Conservation (phyloP, 2,113 vertebrate genomes). For the Albula glossodonta region DNA sequence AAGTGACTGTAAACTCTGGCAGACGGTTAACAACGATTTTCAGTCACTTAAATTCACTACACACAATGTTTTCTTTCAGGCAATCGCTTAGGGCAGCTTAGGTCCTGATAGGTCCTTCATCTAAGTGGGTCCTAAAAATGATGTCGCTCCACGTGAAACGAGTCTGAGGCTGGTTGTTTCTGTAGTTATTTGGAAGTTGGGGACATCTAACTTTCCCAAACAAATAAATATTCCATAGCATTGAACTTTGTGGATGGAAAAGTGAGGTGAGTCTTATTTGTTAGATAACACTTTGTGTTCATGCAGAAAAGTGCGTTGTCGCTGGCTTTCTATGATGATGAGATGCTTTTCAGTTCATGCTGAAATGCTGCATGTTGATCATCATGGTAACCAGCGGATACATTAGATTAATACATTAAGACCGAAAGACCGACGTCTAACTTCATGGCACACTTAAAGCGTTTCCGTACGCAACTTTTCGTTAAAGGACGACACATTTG, state of each 20-base stretch:
- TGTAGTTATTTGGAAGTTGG: not conserved
- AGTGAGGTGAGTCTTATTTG: slow-evolving; percentile 1
- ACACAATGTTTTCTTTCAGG: not conserved
- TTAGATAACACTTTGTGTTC: not conserved
- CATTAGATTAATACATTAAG: not conserved
- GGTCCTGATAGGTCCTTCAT: not conserved
- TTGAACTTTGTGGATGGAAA: not conserved
- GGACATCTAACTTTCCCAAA: not conserved
- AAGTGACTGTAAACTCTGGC: too few species aligned
- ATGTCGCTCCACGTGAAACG: slow-evolving; percentile 23
- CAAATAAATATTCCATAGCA: not conserved
- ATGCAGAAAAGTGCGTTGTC: not conserved
- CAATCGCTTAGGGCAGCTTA: slow-evolving; percentile 3
- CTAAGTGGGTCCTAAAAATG: not conserved
- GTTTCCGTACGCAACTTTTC: not conserved
- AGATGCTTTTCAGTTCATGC: not conserved
- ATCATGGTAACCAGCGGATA: not conserved
- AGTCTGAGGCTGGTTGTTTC: not conserved
- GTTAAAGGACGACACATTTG: not conserved
- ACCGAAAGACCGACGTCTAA: not conserved
- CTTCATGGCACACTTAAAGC: not conserved
- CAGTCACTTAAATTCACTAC: too few species aligned
- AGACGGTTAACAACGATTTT: too few species aligned
- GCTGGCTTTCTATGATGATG: not conserved
- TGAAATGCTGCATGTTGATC: not conserved